A percentile compares a stretch with the other conserved stretches of the same genome.
phyloP scores from a whole-genome alignment of 2,888 invertebrate genomes.

The Macropis europaea region DNA sequence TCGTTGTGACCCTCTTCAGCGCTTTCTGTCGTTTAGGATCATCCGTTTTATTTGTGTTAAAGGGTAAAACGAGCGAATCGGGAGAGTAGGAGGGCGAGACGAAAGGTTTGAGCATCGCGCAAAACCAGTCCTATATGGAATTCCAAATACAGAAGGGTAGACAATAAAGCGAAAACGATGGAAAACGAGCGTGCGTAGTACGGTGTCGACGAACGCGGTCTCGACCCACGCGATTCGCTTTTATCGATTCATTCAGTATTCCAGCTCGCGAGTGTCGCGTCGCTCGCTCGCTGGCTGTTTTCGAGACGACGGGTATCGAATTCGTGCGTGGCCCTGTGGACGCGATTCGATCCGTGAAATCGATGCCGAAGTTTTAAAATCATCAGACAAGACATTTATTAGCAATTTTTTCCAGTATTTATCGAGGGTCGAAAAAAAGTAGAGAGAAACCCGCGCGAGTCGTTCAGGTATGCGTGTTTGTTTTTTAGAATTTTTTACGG shows the following conservation, averaged over 20 bases:
- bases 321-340: neutral
- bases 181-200: slow-evolving; percentile 55
- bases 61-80: slow-evolving; percentile 6
- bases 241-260: slow-evolving; percentile 66
- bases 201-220: slow-evolving; percentile 60
- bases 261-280: slow-evolving; percentile 9
- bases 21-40: slow-evolving; percentile 7
- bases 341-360: too few species aligned
- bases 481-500: too few species aligned
- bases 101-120: neutral
- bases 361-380: too few species aligned
- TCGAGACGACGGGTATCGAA: slow-evolving; percentile 3
- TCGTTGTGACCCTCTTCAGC: too few species aligned
- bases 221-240: slow-evolving; percentile 59
- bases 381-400: too few species aligned
- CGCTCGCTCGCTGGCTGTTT: slow-evolving; percentile 6
- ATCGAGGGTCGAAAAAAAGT: too few species aligned
- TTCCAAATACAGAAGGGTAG: slow-evolving; percentile 54
- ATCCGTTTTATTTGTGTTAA: slow-evolving; percentile 44
- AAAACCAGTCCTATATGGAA: slow-evolving; percentile 47
- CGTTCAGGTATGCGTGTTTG: too few species aligned
- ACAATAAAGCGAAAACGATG: slow-evolving; percentile 49
- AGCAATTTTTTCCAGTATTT: too few species aligned
- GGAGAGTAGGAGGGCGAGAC: neutral
- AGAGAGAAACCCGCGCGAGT: too few species aligned